phyloP scores from a whole-genome alignment of 2,113 vertebrate species.

The Centropus bengalensis region DNA sequence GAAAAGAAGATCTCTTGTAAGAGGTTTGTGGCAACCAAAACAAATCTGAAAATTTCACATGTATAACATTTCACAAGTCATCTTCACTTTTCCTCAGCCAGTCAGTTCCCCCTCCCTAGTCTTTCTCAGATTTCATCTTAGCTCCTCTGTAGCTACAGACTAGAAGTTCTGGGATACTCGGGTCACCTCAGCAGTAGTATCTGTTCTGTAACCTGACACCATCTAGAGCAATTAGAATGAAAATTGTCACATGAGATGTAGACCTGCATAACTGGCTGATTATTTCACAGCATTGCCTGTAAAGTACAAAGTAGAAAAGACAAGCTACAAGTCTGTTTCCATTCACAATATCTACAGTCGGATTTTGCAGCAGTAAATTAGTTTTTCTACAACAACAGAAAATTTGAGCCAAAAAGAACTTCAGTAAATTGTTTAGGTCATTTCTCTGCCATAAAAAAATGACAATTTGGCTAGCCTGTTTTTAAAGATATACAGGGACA shows the following conservation, averaged over 20 bases:
- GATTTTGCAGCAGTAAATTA: not conserved
- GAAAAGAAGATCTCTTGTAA: not conserved
- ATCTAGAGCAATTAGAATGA: not conserved
- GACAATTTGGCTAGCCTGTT: not conserved
- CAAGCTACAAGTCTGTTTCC: not conserved
- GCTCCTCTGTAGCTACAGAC: not conserved
- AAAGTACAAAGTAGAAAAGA: not conserved
- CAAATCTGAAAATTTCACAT: not conserved
- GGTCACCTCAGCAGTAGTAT: not conserved
- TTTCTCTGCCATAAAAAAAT: not conserved
- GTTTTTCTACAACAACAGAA: not conserved
- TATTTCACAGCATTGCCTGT: not conserved
- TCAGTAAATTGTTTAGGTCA: not conserved
- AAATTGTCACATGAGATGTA: accelerated
- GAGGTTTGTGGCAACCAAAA: not conserved
- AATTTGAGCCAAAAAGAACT: not conserved
- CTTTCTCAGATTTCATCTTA: not conserved
- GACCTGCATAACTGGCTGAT: not conserved
- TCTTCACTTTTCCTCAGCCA: not conserved
- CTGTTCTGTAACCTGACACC: not conserved
- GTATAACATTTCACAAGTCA: not conserved
- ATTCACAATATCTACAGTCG: not conserved
- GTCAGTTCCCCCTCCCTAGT: not conserved
- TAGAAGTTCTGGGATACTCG: not conserved
- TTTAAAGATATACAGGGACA: not conserved